Percentiles rank a stretch among this genome's conserved stretches.
Evolutionary conservation across 2,113 vertebrate genomes (phyloP).

Genomic region (Apodemus sylvaticus): DNA sequence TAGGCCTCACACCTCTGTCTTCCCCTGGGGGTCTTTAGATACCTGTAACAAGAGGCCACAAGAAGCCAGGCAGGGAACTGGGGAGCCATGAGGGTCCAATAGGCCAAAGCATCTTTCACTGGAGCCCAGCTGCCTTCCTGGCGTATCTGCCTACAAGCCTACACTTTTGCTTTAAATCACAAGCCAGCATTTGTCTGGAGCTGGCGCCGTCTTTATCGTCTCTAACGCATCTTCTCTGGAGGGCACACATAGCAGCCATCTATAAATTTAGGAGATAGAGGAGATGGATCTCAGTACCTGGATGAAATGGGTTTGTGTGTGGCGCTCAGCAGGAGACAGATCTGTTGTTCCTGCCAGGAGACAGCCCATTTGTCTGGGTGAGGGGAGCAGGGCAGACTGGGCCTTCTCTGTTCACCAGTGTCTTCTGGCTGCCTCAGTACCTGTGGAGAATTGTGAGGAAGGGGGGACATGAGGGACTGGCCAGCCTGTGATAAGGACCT

Average conservation of each 20-base stretch:
- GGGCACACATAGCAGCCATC: neutral
- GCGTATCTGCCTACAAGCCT: neutral
- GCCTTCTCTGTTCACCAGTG: neutral
- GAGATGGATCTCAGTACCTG: neutral
- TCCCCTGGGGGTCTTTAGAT: neutral
- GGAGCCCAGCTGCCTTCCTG: accelerated
- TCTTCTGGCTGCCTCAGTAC: no score
- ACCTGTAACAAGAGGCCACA: neutral
- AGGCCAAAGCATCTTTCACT: accelerated
- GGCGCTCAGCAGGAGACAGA: neutral
- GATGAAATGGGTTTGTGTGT: neutral
- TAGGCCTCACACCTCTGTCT: accelerated
- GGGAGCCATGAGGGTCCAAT: neutral
- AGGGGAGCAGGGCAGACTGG: accelerated
- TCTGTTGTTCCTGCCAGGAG: neutral
- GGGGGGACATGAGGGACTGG: accelerated
- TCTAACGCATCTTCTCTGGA: neutral
- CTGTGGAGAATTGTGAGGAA: neutral
- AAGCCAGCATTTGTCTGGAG: neutral
- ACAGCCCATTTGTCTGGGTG: conserved; percentile 3
- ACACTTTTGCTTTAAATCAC: neutral
- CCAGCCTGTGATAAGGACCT: neutral
- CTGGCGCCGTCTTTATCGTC: neutral
- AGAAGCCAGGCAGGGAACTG: neutral
- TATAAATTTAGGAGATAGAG: neutral